These are phyloP conservation scores for Petaurus breviceps DNA, from an alignment of 2,113 vertebrate species.

Conservation along the genomic window DNA sequence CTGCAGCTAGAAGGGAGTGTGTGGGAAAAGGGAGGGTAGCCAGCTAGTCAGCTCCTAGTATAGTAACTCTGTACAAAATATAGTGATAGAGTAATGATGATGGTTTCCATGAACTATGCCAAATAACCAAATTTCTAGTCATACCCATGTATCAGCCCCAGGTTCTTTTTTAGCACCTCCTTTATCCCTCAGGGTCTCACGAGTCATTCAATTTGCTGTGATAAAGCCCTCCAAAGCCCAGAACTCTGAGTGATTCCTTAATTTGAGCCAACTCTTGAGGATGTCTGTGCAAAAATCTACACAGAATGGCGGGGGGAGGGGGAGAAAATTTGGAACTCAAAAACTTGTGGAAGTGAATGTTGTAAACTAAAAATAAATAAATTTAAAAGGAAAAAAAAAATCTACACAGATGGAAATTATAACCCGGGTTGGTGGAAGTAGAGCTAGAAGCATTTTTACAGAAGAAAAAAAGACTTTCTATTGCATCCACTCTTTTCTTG, in stretches of 20 bases:
- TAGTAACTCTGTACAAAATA: neutral
- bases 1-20: neutral
- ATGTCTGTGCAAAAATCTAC: neutral
- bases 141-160: neutral
- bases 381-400: no score
- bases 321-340: no score
- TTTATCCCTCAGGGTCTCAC: neutral
- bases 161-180: neutral
- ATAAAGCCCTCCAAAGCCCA: neutral
- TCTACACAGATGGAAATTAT: neutral
- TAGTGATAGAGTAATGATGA: neutral
- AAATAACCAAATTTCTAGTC: neutral
- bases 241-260: neutral
- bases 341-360: no score
- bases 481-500: neutral
- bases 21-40: neutral
- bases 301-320: no score
- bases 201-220: accelerated
- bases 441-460: conserved; percentile 30
- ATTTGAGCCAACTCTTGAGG: neutral
- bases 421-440: neutral
- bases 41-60: neutral
- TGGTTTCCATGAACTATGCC: neutral
- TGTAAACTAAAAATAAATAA: no score
- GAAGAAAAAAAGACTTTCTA: neutral